Evolutionary conservation across 2,797 vertebrate genomes (phyloP), one percentile per base, ranked within the genome.

Genomic region (Sebastes oblongus): DNA sequence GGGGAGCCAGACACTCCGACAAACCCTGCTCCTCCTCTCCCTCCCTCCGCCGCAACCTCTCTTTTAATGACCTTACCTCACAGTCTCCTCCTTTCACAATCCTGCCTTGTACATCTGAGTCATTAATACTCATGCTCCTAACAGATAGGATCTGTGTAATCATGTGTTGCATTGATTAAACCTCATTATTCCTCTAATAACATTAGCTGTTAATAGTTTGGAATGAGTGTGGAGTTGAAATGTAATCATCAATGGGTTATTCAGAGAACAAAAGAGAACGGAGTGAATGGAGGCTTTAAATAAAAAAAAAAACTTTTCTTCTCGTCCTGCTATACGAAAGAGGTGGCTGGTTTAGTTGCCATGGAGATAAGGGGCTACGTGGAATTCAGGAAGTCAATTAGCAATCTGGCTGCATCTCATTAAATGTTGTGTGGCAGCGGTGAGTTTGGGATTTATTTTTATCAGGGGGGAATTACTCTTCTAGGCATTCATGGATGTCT

Each of bases 311-410:
- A 29, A 73, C 50, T 87, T 82, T 77, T 73, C 27, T 77, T 42
- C 69, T 73, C 81, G 74, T 72, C 50, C 72, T 24, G 24, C 50
- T 52, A 52, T 52, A 46, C 16, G 18, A 88, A 91, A 69, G 88
- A 84, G 61, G 80, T 50, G 86, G 72, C 86, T 83, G 86, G 74
- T 94, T 93, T 74, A 66, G 95, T 96, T 95, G 89, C 93, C 92
- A 96, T 96, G 93, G 96, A 73, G 91, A 96, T 87, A 27, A 56
- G 85, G 85, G 82, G 91, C 86, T 88, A 91, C 67, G 42, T 86
- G 94, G 95, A 92, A 95, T 87, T 84, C 91, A 87, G 92, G 92
- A 96, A 95, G 93, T 96, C 94, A 95, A 96, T 96, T 94, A 94
- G 93, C 90, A 93, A 94, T 93, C 91, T 84, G 86, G 82, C 88